phyloP scores from a whole-genome alignment of 2,888 invertebrate species.

The Notocelia uddmanniana region DNA sequence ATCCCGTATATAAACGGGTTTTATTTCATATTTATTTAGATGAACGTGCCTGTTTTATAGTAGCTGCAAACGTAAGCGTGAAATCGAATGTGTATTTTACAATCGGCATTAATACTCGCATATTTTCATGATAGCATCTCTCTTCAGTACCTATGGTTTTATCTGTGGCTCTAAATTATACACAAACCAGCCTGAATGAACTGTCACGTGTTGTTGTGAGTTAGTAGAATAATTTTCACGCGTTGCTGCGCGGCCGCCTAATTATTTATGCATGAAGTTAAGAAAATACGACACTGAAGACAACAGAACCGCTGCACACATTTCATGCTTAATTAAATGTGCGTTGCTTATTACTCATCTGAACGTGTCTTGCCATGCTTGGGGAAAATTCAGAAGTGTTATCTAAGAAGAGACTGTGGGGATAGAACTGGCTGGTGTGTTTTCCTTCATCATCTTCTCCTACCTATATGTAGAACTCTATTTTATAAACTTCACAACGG shows the following conservation, averaged over 20 bases:
- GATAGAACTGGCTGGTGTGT: too few species aligned
- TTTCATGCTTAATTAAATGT: constrained; percentile 43
- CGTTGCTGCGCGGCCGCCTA: constrained; percentile 25
- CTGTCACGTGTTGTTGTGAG: constrained; percentile 22
- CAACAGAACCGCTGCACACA: constrained; percentile 43
- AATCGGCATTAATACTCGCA: neutral
- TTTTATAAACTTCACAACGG: too few species aligned
- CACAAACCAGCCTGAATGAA: constrained; percentile 37
- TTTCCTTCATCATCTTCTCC: too few species aligned
- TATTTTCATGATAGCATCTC: neutral
- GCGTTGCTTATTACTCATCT: constrained; percentile 38
- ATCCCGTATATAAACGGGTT: too few species aligned
- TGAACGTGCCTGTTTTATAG: neutral
- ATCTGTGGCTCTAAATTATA: constrained; percentile 8
- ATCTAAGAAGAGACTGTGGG: constrained; percentile 1
- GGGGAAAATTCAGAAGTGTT: constrained; percentile 23
- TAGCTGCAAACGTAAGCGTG: neutral
- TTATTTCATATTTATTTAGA: constrained; percentile 1
- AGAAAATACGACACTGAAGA: constrained; percentile 37
- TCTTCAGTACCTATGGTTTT: neutral
- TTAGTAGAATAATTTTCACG: constrained; percentile 29
- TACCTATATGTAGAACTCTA: too few species aligned
- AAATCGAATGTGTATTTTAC: neutral
- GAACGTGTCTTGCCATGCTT: constrained; percentile 10
- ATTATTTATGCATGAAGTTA: constrained; percentile 46